These are phyloP conservation scores for Ambastaia sidthimunki DNA, from an alignment of 2,797 vertebrate species.

Conservation along the genomic window DNA sequence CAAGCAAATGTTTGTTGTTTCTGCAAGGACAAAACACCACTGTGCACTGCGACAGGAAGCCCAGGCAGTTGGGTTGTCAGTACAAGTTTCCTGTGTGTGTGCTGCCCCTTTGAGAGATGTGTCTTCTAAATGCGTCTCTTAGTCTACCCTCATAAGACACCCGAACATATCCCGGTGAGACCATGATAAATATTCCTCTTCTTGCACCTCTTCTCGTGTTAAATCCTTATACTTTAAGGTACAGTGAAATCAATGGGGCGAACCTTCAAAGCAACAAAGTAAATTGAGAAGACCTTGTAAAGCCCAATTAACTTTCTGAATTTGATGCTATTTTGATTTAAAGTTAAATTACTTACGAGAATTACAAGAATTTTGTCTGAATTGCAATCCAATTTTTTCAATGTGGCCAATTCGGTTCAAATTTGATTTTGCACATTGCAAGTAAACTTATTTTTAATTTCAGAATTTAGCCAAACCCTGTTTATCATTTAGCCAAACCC, in stretches of 20 bases:
- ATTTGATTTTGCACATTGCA: background rate
- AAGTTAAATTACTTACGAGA: too few relatives aligned
- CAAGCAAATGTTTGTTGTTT: constrained; percentile 16
- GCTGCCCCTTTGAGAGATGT: constrained; percentile 19
- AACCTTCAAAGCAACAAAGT: constrained; percentile 6
- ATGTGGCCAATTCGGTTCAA: background rate
- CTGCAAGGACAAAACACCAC: constrained; percentile 21
- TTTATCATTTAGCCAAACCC: background rate
- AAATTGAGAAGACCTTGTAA: background rate
- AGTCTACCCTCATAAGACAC: constrained; percentile 1
- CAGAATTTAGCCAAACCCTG: background rate
- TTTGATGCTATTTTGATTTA: too few relatives aligned
- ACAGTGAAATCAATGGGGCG: background rate
- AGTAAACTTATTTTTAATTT: background rate
- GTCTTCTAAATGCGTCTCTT: background rate
- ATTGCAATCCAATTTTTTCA: background rate
- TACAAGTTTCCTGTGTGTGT: constrained; percentile 37
- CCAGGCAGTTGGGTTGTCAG: constrained; percentile 34
- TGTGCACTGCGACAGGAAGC: constrained; percentile 37
- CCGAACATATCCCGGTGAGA: constrained; percentile 12
- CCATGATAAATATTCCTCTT: constrained; percentile 31
- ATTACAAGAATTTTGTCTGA: too few relatives aligned
- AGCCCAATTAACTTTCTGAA: too few relatives aligned
- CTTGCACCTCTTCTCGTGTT: background rate
- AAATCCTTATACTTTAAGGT: background rate